Base-by-base conservation (phyloP, 1,140 invertebrate genomes). In the Lasioglossum albipes region DNA sequence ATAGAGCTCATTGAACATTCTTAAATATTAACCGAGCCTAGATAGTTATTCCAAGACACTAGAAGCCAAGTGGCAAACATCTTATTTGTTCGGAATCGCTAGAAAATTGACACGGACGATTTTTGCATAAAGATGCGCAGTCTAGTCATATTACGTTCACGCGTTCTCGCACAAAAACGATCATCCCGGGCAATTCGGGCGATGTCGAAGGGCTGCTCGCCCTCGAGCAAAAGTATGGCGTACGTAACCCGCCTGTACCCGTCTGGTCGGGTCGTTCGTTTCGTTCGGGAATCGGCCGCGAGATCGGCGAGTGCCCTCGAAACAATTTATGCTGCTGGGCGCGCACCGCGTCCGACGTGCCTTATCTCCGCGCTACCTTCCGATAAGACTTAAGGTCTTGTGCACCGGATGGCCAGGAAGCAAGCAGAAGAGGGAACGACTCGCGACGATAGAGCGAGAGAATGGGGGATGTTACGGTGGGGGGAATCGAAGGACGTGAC, bases 241-340 rank as follows among this genome's bases (percentile, higher is more conserved):
- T 41, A 61, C 42, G 68, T 52, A 7, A 71, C 49, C 10, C 52
- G 52, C 52, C 16, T 9, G 7, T 18, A 57, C 42, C 13, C 20
- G n/a, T 41, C 13, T 54, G 16, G 52, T 16, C 52, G 16, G 52
- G 16, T 71, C 69, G 81, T 74, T 52, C 42, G 61, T 72, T 69
- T 9, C n/a, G 73, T n/a, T 77, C 84, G 81, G 73, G 82, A 86
- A 84, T 86, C 84, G 87, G 79, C 81, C 86, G 83, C 78, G 82
- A 67, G 78, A 81, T 82, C 84, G 86, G 84, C 84, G 85, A 90
- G 89, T 83, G 84, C 89, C 81, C 90, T 91, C 87, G 88, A 91
- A 91, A 91, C 87, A 91, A 91, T 91, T 91, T 91, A 91, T 91
- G 89, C 88, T 76, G 87, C 80, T 83, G 85, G 86, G 84, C 88